Base-by-base conservation (phyloP, 2,888 invertebrate species). In the Altica lythri region DNA sequence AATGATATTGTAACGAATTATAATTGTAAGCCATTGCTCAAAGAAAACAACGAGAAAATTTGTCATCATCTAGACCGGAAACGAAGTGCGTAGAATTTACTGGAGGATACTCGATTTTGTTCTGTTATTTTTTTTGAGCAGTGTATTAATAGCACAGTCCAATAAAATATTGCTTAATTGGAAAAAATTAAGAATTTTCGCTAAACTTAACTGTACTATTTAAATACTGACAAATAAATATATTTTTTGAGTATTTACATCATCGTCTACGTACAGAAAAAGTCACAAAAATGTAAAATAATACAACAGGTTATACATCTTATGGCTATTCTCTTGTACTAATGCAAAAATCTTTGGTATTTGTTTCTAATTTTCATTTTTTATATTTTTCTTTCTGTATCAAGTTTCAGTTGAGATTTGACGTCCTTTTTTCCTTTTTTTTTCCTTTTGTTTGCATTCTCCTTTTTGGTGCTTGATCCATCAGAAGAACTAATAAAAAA, bases 271-370 rank as follows among this genome's bases (percentile, higher is more conserved):
- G 14, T 16, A 14, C 29, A 6, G 17, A 19, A 40, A 40, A 27
- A 49, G 40, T 30, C 40, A 35, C 14, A 35, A 34, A 10, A 9
- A 8, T 5, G 2, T 30, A 5, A 2, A 2, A 30, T n/a, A 38
- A 40, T 22, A 9, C n/a, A n/a, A 19, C 12, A 22, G 4, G 12
- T 40, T 40, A n/a, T 16, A 2, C 27, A 34, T 34, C 16, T 16
- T 34, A 16, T 30, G 44, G 32, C 44, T 17, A 29, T 27, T 53
- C 57, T 57, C 50, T 54, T 58, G 44, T 51, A 52, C 43, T 67
- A 65, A 66, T 65, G 65, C 62, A 62, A 62, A 56, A 53, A 60
- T 67, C 68, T 68, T 68, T 68, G 68, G 68, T 68, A 64, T 64
- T 60, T 60, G 61, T 62, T n/a, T 61, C 57, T 38, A 49, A 47